Percentiles rank a stretch among this genome's conserved stretches.
phyloP scores from a whole-genome alignment of 2,888 invertebrate species.

The Platypus cylindrus region DNA sequence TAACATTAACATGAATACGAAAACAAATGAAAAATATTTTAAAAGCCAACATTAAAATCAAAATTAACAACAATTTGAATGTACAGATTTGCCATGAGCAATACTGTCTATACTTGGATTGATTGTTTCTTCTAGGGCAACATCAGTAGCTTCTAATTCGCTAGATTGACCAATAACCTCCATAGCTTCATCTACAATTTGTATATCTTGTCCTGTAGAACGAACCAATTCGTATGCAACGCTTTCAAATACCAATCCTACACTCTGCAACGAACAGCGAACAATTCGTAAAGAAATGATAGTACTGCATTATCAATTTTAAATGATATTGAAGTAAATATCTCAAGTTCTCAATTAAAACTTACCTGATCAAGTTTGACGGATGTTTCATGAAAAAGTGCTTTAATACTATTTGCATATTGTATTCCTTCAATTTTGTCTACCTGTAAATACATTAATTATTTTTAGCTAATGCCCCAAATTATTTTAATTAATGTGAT shows the following conservation, averaged over 20 bases:
- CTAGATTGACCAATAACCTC: constrained; percentile 40
- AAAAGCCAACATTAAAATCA: too few relatives aligned
- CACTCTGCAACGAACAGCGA: constrained; percentile 39
- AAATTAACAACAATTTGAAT: constrained; percentile 45
- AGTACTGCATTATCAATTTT: not conserved
- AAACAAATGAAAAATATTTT: too few relatives aligned
- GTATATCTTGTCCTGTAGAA: constrained; percentile 46
- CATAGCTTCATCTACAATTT: constrained; percentile 33
- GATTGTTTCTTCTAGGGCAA: constrained; percentile 49
- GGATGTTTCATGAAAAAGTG: constrained; percentile 73
- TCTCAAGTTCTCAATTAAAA: too few relatives aligned
- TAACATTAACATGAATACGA: too few relatives aligned
- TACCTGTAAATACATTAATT: too few relatives aligned
- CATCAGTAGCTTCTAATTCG: constrained; percentile 45
- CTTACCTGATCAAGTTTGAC: constrained; percentile 59
- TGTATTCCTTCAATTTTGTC: constrained; percentile 55
- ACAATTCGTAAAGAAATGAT: constrained; percentile 2
- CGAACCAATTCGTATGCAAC: constrained; percentile 50
- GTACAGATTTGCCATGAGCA: constrained; percentile 53
- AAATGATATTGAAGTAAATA: not conserved
- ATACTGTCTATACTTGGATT: constrained; percentile 52
- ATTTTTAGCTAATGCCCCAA: too few relatives aligned
- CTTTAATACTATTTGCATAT: constrained; percentile 72
- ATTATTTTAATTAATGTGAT: not conserved
- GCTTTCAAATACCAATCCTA: constrained; percentile 59